Evolutionary conservation across 2,113 vertebrate species (phyloP), one percentile per base, ranked within the genome.

Genomic region (Datnioides undecimradiatus): DNA sequence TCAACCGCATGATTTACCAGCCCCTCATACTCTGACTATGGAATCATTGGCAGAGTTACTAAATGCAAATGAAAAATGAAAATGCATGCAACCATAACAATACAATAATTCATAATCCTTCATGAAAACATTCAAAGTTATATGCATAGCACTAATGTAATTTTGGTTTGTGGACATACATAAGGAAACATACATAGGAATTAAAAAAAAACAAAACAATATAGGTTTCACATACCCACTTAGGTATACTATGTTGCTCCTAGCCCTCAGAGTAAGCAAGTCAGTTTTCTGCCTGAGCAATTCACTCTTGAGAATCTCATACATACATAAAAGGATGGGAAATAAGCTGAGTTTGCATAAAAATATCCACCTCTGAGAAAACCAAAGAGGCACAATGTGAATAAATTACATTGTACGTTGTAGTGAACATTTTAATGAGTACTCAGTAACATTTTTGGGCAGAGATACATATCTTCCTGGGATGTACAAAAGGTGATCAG

Each of bases 271-370:
- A 75, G 81, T 84, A 85, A 73, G 36, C 33, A 94, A 94, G 91
- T 78, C 84, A 82, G 78, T 92, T 96, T 94, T 94, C 87, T 93
- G 87, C 90, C 59, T 90, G 87, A 88, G 72, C 79, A 88, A 88
- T 84, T 78, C 87, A 87, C 63, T 60, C 71, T 71, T 87, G 74
- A 90, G 89, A 87, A 90, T 89, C 79, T 82, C 88, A 82, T 76
- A 87, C 88, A 67, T 75, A 52, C 68, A 74, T 57, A 73, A 77
- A 83, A 71, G 84, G 79, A 77, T 88, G 57, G 68, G 25, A 60
- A 88, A 83, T 70, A 67, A 73, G 74, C 77, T 90, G 84, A 89
- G 62, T 31, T 90, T 84, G 76, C 69, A 79, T 34, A 41, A 88
- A 82, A 83, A 68, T 78, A 60, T 52, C 77, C 45, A 87, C 27